phyloP scores from a whole-genome alignment of 2,797 vertebrate species.

The Spinibarbus caldwelli region DNA sequence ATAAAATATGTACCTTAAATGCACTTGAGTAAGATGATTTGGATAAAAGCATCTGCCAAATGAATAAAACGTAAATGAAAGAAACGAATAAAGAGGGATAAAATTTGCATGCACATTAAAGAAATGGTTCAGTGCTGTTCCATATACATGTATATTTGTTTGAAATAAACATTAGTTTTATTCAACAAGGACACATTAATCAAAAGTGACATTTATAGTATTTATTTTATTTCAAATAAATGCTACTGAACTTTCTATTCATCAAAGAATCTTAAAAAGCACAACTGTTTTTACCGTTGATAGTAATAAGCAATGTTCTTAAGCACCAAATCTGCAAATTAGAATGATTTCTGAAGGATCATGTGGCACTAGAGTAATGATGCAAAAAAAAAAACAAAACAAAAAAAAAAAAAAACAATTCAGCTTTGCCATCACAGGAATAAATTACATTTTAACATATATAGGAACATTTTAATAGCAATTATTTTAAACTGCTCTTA shows the following conservation, averaged over 20 bases:
- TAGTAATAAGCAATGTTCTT: not conserved
- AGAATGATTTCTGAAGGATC: not conserved
- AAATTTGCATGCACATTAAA: not conserved
- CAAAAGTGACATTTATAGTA: not conserved
- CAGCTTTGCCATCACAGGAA: not conserved
- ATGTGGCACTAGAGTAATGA: not conserved
- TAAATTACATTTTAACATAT: not conserved
- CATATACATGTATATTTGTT: not conserved
- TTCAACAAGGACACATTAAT: no score
- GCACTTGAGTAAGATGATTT: slow-evolving; percentile 17
- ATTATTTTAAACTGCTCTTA: not conserved
- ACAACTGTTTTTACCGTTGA: not conserved
- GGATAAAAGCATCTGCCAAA: slow-evolving; percentile 34
- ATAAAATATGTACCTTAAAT: slow-evolving; percentile 19
- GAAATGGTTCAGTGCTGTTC: not conserved
- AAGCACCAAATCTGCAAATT: not conserved
- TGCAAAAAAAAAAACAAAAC: not conserved
- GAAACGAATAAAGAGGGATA: not conserved
- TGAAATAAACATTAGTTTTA: no score
- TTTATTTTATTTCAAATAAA: not conserved
- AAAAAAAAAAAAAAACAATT: no score
- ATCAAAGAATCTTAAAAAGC: not conserved
- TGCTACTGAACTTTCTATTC: not conserved
- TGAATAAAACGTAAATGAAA: not conserved
- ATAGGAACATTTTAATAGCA: not conserved